Evolutionary conservation across 2,113 vertebrate species (phyloP), one percentile per base, ranked within the genome.

Genomic region (Psittacula cyanocephala): DNA sequence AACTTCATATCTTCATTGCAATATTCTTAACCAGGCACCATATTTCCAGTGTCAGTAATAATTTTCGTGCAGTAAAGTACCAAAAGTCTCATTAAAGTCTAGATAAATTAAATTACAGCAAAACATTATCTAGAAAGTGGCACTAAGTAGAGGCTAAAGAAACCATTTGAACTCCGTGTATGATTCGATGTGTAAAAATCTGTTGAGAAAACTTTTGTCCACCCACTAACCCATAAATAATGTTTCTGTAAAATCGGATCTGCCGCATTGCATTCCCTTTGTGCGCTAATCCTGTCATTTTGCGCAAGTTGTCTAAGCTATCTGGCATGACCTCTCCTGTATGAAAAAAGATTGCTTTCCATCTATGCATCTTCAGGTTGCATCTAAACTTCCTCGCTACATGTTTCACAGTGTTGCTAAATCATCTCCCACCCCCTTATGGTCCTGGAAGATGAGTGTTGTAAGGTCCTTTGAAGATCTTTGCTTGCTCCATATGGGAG

Each of bases 21-120:
- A 4, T 89, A 92, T 93, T 89, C 24, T 0, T 94, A 92, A 95
- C 65, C 79, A 90, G 76, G 69, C 92, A 94, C 93, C 74, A 63
- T 87, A 91, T 96, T 96, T 96, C 81, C 81, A 93, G 44, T 89
- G 93, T 96, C 93, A 96, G 52, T 81, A 87, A 86, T 92, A 76
- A 93, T 85, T 69, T 95, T 91, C 35, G 89, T 52, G 65, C 83
- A 87, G n/a, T 49, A 74, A 87, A 86, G 80, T 88, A 92, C 74
- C 74, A 84, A 92, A 94, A 96, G 59, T 94, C 7, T 2, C 65
- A 81, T 57, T 87, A 69, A 91, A 92, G 43, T 88, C 76, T 81
- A 44, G 52, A 91, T 71, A 86, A 80, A 95, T 89, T 60, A 87
- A 84, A 89, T 79, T 59, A 77, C 86, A 86, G n/a, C 55, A 71